Percentiles rank a stretch among this genome's conserved stretches.
Conservation (phyloP, 1,140 invertebrate species). For the Marisa cornuarietis region DNA sequence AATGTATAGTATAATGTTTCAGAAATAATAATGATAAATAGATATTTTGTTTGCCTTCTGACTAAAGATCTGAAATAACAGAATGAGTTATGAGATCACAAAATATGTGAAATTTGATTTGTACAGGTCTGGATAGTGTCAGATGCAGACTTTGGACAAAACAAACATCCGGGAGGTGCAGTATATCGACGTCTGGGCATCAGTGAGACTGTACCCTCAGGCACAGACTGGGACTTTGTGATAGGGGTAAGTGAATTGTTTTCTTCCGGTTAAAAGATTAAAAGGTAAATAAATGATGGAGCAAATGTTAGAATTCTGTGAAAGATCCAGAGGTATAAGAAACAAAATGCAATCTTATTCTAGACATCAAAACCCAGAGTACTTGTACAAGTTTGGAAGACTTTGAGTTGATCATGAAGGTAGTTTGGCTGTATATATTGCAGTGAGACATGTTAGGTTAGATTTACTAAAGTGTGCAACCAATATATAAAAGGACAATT, state of each 20-base stretch:
- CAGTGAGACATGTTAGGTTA: too few species aligned
- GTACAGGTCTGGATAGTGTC: slow-evolving; percentile 76
- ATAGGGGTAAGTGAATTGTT: slow-evolving; percentile 71
- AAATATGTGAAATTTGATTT: not conserved
- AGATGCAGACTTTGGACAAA: slow-evolving; percentile 37
- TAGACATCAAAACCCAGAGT: too few species aligned
- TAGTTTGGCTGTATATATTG: not conserved
- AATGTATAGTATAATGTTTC: not conserved
- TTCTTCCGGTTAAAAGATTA: not conserved
- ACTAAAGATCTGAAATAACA: not conserved
- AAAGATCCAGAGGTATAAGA: not conserved
- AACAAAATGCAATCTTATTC: too few species aligned
- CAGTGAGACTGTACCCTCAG: slow-evolving; percentile 74
- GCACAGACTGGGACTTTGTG: slow-evolving; percentile 80
- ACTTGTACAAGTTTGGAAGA: not conserved
- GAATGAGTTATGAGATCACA: not conserved
- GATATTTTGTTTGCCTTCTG: not conserved
- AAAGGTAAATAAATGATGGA: not conserved
- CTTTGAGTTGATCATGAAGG: not conserved
- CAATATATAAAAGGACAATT: too few species aligned
- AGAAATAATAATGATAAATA: not conserved
- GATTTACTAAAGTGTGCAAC: too few species aligned
- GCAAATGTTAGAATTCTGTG: not conserved
- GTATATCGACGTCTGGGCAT: slow-evolving; percentile 78
- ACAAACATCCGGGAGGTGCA: slow-evolving; percentile 72